Evolutionary conservation across 2,113 vertebrate genomes (phyloP).

Genomic region (Cepphus grylle): DNA sequence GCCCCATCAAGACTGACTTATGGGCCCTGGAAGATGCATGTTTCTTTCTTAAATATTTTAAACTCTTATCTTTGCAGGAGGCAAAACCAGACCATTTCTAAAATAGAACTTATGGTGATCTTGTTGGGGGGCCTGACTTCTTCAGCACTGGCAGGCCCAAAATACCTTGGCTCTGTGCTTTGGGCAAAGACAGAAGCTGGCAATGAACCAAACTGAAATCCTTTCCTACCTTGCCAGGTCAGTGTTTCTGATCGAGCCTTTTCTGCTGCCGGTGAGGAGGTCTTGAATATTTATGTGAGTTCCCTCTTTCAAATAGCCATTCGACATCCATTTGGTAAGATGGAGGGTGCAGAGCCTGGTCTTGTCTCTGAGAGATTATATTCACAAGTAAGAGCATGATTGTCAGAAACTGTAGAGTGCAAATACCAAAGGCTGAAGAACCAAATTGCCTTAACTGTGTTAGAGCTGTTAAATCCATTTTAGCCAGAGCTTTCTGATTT

Average conservation of each 20-base stretch:
- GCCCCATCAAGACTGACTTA: not conserved
- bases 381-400: not conserved
- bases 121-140: not conserved
- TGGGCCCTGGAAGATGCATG: not conserved
- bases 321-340: not conserved
- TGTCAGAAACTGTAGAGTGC: not conserved
- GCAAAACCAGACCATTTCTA: not conserved
- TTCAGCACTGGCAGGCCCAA: not conserved
- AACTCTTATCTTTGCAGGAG: slow-evolving; percentile 18
- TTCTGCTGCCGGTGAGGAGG: not conserved
- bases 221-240: not conserved
- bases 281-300: not conserved
- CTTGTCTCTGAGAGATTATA: not conserved
- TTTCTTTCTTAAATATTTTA: not conserved
- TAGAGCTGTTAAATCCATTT: not conserved
- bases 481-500: not conserved
- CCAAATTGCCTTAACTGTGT: not conserved
- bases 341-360: not conserved
- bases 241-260: not conserved
- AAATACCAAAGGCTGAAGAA: not conserved
- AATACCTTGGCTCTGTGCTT: not conserved
- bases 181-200: not conserved
- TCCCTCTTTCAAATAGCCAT: not conserved
- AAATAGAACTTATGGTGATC: slow-evolving; percentile 5
- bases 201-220: slow-evolving; percentile 1